phyloP scores from a whole-genome alignment of 1,140 invertebrate species.

The Scaptomyza montana region DNA sequence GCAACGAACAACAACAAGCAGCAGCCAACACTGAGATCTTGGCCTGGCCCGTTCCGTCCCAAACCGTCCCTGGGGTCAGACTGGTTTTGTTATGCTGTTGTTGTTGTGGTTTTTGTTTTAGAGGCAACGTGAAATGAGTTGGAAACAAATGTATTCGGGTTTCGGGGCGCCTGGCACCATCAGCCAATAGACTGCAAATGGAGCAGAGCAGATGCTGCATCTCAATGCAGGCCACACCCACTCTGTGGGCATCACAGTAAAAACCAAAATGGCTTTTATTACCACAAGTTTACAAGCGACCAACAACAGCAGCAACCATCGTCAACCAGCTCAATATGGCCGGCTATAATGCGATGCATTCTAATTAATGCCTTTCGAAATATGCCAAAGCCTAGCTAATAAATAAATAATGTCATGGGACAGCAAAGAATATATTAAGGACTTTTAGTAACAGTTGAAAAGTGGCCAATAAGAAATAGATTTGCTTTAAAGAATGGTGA shows the following conservation, averaged over 20 bases:
- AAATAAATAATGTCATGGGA: not conserved
- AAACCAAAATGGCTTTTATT: constrained; percentile 81
- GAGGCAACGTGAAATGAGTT: constrained; percentile 49
- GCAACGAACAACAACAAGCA: constrained; percentile 21
- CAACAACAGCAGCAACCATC: constrained; percentile 6
- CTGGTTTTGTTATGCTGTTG: constrained; percentile 53
- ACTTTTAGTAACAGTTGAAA: not conserved
- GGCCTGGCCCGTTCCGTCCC: constrained; percentile 9
- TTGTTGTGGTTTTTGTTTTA: constrained; percentile 5
- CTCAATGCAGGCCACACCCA: constrained; percentile 68
- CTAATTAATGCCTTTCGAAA: constrained; percentile 6
- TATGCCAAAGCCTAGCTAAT: not conserved
- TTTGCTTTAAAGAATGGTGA: too few species aligned
- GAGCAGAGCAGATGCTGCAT: constrained; percentile 75
- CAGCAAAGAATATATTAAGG: not conserved
- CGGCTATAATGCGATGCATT: constrained; percentile 12
- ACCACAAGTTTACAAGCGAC: constrained; percentile 55
- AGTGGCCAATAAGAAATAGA: not conserved
- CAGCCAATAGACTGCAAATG: constrained; percentile 82
- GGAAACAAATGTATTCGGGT: constrained; percentile 70
- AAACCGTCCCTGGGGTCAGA: constrained; percentile 59
- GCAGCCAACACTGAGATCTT: constrained; percentile 9
- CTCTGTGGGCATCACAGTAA: constrained; percentile 42
- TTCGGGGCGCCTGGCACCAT: constrained; percentile 66
- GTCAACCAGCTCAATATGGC: constrained; percentile 41